Conservation (phyloP, 2,888 invertebrate species). For the Temnothorax ravouxi region DNA sequence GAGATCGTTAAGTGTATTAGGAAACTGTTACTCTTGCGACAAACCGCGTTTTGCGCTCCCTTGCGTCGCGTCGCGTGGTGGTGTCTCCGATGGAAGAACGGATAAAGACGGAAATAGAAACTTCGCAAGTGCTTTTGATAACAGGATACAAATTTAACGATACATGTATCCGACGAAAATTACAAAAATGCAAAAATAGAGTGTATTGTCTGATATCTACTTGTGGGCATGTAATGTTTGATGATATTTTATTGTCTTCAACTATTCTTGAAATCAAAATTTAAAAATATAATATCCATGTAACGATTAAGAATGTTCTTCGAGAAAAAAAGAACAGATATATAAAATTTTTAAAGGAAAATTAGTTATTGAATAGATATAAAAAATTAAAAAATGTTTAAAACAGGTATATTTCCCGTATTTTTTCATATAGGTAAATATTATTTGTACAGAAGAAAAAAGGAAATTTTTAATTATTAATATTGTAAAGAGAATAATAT, state of each 20-base stretch:
- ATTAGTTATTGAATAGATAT: not conserved
- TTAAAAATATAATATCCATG: not conserved
- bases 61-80: not conserved
- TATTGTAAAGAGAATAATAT: not conserved
- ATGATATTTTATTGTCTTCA: not conserved
- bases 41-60: slow-evolving; percentile 43
- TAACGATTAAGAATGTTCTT: not conserved
- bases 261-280: not conserved
- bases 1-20: slow-evolving; percentile 77
- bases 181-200: not conserved
- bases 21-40: slow-evolving; percentile 70
- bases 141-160: slow-evolving; percentile 2
- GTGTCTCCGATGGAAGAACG: not conserved
- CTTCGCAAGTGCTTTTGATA: slow-evolving; percentile 20
- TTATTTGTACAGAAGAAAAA: not conserved
- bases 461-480: not conserved
- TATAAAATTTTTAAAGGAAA: not conserved
- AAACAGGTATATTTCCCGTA: not conserved
- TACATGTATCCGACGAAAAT: not conserved
- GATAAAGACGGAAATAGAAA: slow-evolving; percentile 13
- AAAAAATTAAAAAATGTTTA: not conserved
- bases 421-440: not conserved
- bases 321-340: not conserved
- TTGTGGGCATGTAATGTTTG: not conserved
- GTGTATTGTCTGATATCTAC: not conserved